Conservation (phyloP, 2,113 vertebrate genomes). For the Notiomystis cincta region DNA sequence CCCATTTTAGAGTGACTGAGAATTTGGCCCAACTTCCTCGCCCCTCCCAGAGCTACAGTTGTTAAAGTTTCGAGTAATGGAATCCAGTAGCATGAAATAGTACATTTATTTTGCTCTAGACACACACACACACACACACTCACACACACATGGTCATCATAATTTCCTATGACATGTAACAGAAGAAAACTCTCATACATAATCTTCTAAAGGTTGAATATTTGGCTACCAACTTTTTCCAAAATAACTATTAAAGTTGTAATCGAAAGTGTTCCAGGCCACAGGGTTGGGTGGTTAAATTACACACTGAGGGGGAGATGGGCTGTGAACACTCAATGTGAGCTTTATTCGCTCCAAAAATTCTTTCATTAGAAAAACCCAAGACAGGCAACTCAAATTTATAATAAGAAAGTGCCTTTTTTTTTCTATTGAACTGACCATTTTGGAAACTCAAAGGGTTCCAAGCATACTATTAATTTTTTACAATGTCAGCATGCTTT, state of each 20-base stretch:
- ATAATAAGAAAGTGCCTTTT: constrained; percentile 19
- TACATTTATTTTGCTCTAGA: constrained; percentile 12
- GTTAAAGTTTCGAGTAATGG: constrained; percentile 34
- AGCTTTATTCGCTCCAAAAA: constrained; percentile 45
- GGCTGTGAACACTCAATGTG: constrained; percentile 22
- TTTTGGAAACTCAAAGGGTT: constrained; percentile 53
- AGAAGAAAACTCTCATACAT: constrained; percentile 49
- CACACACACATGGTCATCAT: not conserved
- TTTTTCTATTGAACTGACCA: constrained; percentile 49
- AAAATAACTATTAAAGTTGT: constrained; percentile 61
- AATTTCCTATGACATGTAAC: constrained; percentile 63
- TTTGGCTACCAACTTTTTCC: constrained; percentile 56
- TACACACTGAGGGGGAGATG: constrained; percentile 32
- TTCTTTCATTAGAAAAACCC: constrained; percentile 48
- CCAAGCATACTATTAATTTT: constrained; percentile 68
- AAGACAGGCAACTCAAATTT: constrained; percentile 61
- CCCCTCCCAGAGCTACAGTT: not conserved
- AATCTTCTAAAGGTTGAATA: constrained; percentile 62
- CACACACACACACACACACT: not conserved
- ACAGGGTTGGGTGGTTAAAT: constrained; percentile 47
- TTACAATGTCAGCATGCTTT: constrained; percentile 63
- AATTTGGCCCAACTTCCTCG: not conserved
- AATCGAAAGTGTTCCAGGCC: constrained; percentile 56
- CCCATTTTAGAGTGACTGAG: constrained; percentile 26
- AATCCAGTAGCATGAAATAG: constrained; percentile 42